A percentile compares a stretch with the other conserved stretches of the same genome.
Conservation (phyloP, 2,797 vertebrate genomes). For the Scyliorhinus canicula region DNA sequence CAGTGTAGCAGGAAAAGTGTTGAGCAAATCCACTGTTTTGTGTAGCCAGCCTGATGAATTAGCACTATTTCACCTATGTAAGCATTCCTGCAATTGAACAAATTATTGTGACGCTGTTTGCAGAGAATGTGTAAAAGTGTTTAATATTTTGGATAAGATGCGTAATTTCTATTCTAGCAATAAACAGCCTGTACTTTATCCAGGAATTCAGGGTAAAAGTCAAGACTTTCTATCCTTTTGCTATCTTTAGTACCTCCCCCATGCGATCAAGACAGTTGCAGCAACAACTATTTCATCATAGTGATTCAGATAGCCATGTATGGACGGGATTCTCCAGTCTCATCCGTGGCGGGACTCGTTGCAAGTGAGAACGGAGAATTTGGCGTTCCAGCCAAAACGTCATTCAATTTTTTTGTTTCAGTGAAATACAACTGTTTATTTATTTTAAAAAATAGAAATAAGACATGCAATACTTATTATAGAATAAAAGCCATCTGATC, state of each 20-base stretch:
- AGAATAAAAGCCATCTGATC: no score
- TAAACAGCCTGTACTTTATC: no score
- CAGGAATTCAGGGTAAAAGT: not conserved
- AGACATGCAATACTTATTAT: no score
- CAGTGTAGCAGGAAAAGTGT: not conserved
- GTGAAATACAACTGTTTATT: no score
- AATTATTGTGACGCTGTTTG: not conserved
- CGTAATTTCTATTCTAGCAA: not conserved
- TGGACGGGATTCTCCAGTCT: no score
- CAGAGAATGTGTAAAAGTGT: not conserved
- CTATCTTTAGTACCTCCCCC: constrained; percentile 40
- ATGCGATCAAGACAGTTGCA: constrained; percentile 41
- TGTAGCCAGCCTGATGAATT: not conserved
- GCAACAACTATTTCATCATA: not conserved
- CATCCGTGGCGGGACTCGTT: no score
- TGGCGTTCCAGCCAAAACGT: no score
- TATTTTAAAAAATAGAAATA: no score
- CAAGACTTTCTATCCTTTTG: constrained; percentile 52
- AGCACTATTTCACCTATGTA: not conserved
- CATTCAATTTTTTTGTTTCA: no score
- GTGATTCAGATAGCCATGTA: not conserved
- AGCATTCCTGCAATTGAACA: not conserved
- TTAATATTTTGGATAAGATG: not conserved
- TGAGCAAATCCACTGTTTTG: not conserved
- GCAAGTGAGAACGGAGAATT: no score